These are phyloP conservation scores for Drosophila bocki DNA, from an alignment of 1,140 invertebrate genomes.

Conservation along the genomic window DNA sequence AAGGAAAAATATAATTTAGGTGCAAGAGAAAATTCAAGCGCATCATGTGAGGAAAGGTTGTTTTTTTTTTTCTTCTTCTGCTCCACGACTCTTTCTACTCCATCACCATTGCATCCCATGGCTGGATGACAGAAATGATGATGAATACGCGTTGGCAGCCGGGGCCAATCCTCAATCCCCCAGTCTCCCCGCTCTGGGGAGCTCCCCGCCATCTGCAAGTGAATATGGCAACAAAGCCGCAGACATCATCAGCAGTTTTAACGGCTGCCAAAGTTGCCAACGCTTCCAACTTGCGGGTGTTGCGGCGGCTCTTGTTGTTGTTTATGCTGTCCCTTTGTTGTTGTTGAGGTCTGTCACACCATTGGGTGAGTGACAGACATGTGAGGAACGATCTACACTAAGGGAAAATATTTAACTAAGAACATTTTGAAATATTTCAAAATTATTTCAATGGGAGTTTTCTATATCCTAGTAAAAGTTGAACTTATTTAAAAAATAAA, in stretches of 20 bases:
- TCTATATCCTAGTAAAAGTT: too few relatives aligned
- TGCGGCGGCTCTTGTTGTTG: conserved; percentile 18
- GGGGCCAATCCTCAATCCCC: conserved; percentile 16
- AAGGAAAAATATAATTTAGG: conserved; percentile 52
- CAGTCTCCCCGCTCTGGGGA: neutral
- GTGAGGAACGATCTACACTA: conserved; percentile 33
- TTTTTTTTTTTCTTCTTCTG: conserved; percentile 4
- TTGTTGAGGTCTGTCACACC: conserved; percentile 34
- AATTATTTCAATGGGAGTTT: neutral
- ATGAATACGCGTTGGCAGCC: conserved; percentile 53
- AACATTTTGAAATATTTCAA: neutral
- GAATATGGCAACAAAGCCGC: conserved; percentile 51
- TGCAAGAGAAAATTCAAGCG: conserved; percentile 56
- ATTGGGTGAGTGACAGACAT: conserved; percentile 34
- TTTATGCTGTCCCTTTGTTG: conserved; percentile 4
- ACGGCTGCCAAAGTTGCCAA: conserved; percentile 54
- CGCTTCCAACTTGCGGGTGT: conserved; percentile 47
- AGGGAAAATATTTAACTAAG: neutral
- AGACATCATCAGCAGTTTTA: conserved; percentile 56
- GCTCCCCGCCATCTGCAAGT: neutral
- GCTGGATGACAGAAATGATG: conserved; percentile 53
- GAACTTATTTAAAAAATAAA: too few relatives aligned
- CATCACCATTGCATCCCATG: conserved; percentile 20
- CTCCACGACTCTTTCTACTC: conserved; percentile 10
- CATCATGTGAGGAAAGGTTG: conserved; percentile 42